Base-by-base conservation (phyloP, 2,888 invertebrate genomes). In the Monopis laevigella region DNA sequence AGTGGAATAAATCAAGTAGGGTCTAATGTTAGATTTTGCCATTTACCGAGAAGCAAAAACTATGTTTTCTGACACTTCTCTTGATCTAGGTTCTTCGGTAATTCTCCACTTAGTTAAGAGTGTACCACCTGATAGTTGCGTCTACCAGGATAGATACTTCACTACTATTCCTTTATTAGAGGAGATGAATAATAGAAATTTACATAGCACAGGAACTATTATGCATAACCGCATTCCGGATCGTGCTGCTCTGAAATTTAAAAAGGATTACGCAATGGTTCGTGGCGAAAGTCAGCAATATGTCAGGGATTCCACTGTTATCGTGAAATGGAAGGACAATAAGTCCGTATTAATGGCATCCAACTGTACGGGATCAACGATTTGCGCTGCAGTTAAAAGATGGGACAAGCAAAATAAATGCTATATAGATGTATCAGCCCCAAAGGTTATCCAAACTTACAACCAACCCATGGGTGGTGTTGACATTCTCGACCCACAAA, bases 401-500 rank as follows among this genome's bases (percentile, higher is more conserved):
- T 53, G 48, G 48, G 42, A 48, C 36, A 52, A 52, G 46, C 28
- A 39, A 10, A 14, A 8, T 2, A 47, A 43, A 26, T 7, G 14
- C 6, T 52, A 49, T 30, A 38, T 48, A 3, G 46, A 51, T 28
- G 45, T 53, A 13, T 14, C 41, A 8, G 45, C 42, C 26, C 51
- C 54, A 30, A 46, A 29, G 41, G 40, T 51, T 2, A 32, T 54
- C 2, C 7, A 16, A 10, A 41, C 44, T 30, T 54, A 54, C 26
- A 55, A 56, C 34, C 34, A 29, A 27, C 8, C 21, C 7, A 46
- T 47, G 45, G 44, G 46, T 2, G 48, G 51, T 10, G 49, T 50
- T 16, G 44, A 53, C 32, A 40, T 52, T n/a, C 42, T 52, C 0
- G 51, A 55, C 32, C 51, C 53, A 24, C 38, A 26, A 4, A 49